Evolutionary conservation across 2,113 vertebrate species (phyloP).

Genomic region (Rhinoderma darwinii): DNA sequence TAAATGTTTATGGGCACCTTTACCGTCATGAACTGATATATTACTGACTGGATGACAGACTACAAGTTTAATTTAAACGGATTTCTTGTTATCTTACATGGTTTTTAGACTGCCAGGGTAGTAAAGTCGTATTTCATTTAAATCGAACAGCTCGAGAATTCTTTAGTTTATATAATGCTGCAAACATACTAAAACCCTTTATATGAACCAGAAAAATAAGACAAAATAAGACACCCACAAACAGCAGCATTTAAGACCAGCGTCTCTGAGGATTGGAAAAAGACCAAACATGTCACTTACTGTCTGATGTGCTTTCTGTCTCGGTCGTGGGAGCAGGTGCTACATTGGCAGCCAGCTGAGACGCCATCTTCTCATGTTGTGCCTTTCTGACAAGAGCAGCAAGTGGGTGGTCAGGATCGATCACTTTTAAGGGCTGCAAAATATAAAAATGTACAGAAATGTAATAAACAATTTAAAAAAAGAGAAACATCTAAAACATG

Average conservation of each 20-base stretch:
- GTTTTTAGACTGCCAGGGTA: too few species aligned
- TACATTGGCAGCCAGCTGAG: slow-evolving; percentile 70
- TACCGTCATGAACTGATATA: too few species aligned
- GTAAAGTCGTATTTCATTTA: too few species aligned
- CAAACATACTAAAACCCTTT: not conserved
- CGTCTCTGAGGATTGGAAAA: not conserved
- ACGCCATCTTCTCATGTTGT: slow-evolving; percentile 80
- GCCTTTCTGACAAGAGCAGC: slow-evolving; percentile 90
- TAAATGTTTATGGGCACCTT: too few species aligned
- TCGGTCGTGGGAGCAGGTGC: slow-evolving; percentile 66
- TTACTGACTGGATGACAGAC: too few species aligned
- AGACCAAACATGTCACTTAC: slow-evolving; percentile 76
- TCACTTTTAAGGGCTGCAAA: slow-evolving; percentile 88
- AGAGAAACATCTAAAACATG: not conserved
- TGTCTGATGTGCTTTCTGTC: slow-evolving; percentile 84
- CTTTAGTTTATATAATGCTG: not conserved
- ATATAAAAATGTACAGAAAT: slow-evolving; percentile 31
- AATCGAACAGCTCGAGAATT: not conserved
- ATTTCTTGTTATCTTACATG: too few species aligned
- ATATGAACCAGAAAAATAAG: not conserved
- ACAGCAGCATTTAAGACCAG: not conserved
- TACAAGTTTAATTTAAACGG: too few species aligned
- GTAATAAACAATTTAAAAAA: too few species aligned
- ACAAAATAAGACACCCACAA: not conserved
- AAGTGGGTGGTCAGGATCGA: slow-evolving; percentile 95